Evolutionary conservation across 2,888 invertebrate genomes (phyloP), one percentile per base, ranked within the genome.

Genomic region (Molanna angustata): DNA sequence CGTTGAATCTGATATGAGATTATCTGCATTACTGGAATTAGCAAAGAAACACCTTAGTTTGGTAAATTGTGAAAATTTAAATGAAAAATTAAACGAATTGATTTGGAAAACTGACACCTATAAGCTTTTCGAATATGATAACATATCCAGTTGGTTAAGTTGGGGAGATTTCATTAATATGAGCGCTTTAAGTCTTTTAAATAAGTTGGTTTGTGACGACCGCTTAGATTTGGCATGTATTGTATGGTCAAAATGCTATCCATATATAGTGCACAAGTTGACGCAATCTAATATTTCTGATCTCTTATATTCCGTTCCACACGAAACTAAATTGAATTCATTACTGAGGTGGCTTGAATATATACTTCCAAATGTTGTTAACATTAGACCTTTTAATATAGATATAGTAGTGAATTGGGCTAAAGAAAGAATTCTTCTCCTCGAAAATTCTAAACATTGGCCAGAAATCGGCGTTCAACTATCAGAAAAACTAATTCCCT

Each of bases 331-430:
- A 66, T 68, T 77, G 63, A 67, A 73, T 57, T 66, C 70, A 32
- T 67, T 77, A 18, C 65, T 76, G 37, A 71, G 74, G 59, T 77
- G 75, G 76, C 62, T 77, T 31, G 72, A 71, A 61, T 72, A 73
- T 59, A 73, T 74, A 64, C 66, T 70, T 40, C 76, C 77, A 42
- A 62, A 67, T 43, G 62, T 76, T 43, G 63, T 76, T 46, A 73
- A 74, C 56, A 63, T 70, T 59, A 73, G 74, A 57, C 76, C 77
- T 49, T 76, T 71, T 64, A 66, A 68, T 60, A 68, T 74, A 51
- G 76, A 77, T 61, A 60, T 74, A 55, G 71, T 76, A 66, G 74
- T 75, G 2, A 71, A 71, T 61, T 77, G 77, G 77, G 70, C 73
- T 11, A 71, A 70, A 60, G 72, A 74, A 58, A 71, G 74, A 60